phyloP scores from a whole-genome alignment of 1,140 invertebrate species.

The Hylaeus volcanicus region DNA sequence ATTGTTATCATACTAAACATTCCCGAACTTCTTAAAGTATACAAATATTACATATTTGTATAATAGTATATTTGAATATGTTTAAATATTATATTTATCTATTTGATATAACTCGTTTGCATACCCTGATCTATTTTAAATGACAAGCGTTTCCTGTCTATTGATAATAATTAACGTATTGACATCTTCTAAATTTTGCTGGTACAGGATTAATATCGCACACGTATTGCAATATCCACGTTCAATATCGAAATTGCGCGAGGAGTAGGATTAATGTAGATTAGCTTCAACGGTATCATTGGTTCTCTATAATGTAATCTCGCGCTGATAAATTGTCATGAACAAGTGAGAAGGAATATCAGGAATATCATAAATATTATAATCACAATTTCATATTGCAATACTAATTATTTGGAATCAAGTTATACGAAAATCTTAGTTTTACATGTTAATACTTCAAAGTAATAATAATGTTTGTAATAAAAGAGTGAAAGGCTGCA shows the following conservation, averaged over 20 bases:
- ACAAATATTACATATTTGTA: too few species aligned
- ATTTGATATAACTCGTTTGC: too few species aligned
- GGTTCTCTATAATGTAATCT: slow-evolving; percentile 12
- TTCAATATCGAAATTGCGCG: slow-evolving; percentile 43
- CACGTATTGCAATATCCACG: slow-evolving; percentile 11
- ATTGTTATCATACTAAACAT: too few species aligned
- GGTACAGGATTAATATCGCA: neutral
- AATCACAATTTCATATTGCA: neutral
- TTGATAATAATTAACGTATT: neutral
- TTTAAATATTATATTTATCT: too few species aligned
- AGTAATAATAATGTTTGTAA: too few species aligned
- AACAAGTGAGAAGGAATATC: neutral
- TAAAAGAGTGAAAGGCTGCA: too few species aligned
- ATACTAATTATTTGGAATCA: neutral
- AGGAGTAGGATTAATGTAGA: slow-evolving; percentile 32
- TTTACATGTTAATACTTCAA: too few species aligned
- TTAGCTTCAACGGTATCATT: slow-evolving; percentile 43
- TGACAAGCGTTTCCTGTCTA: too few species aligned
- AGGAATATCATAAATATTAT: neutral
- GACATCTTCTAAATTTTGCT: neutral
- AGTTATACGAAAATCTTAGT: too few species aligned
- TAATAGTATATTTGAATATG: too few species aligned
- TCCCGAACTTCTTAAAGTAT: too few species aligned
- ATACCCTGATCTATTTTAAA: too few species aligned
- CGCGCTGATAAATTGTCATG: neutral